A percentile compares a stretch with the other conserved stretches of the same genome.
Conservation (phyloP, 2,888 invertebrate genomes). For the Hydraecia micacea region DNA sequence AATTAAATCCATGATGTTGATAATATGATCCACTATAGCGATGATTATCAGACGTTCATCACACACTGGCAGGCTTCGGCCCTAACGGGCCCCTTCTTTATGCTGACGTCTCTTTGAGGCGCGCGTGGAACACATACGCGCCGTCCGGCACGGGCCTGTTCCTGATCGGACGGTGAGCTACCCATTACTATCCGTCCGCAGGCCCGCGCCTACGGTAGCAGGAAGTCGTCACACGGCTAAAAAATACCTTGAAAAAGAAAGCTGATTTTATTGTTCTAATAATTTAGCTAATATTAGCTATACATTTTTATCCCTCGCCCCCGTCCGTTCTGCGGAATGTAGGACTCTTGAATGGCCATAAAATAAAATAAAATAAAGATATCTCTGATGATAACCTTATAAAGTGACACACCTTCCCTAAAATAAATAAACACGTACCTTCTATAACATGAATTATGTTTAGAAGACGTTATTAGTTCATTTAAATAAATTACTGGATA, state of each 20-base stretch:
- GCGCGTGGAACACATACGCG: too few species aligned
- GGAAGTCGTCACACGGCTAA: too few species aligned
- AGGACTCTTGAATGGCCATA: slow-evolving; percentile 58
- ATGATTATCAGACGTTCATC: background rate
- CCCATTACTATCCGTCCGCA: too few species aligned
- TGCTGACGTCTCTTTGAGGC: too few species aligned
- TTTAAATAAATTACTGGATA: background rate
- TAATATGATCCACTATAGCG: background rate
- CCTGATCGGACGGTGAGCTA: too few species aligned
- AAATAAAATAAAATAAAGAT: slow-evolving; percentile 54
- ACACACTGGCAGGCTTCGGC: too few species aligned
- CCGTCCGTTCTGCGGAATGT: slow-evolving; percentile 60
- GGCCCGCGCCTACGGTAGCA: too few species aligned
- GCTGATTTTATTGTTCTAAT: slow-evolving; percentile 63
- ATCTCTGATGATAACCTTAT: slow-evolving; percentile 40
- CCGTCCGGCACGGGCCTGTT: too few species aligned
- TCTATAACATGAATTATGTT: slow-evolving; percentile 5
- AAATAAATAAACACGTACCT: slow-evolving; percentile 20
- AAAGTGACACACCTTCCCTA: slow-evolving; percentile 14
- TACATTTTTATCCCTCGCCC: slow-evolving; percentile 42
- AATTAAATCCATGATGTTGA: slow-evolving; percentile 6
- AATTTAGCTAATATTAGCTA: slow-evolving; percentile 55
- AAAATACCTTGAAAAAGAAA: background rate
- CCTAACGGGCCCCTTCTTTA: too few species aligned
- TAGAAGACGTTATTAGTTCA: background rate